Percentiles rank a stretch among this genome's conserved stretches.
Conservation (phyloP, 2,797 vertebrate genomes). For the Enteromius argenteus region DNA sequence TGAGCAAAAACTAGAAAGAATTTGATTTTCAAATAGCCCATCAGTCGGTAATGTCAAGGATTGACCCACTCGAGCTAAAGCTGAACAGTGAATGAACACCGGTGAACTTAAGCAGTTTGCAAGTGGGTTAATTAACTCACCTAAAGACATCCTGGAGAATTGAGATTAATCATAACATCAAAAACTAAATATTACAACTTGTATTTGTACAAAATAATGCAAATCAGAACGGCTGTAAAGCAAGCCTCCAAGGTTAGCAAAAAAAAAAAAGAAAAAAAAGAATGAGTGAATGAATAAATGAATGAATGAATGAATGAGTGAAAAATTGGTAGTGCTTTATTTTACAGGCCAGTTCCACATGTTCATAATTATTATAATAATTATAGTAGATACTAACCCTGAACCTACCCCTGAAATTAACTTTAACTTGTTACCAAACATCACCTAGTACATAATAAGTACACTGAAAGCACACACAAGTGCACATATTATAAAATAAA, state of each 20-base stretch:
- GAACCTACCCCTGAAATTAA: no score
- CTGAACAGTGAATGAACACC: not conserved
- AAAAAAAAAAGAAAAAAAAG: not conserved
- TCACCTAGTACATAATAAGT: not conserved
- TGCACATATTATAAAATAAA: not conserved
- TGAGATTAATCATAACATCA: not conserved
- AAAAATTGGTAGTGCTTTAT: not conserved
- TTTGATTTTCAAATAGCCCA: not conserved
- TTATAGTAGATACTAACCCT: no score
- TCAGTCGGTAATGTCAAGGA: conserved; percentile 5
- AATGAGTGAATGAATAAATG: no score
- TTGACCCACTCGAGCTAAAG: not conserved
- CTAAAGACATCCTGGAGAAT: not conserved
- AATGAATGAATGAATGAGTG: no score
- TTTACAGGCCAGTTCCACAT: not conserved
- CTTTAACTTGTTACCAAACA: no score
- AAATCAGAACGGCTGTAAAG: not conserved
- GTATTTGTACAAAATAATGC: not conserved
- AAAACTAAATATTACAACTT: not conserved
- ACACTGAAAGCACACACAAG: not conserved
- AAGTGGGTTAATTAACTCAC: not conserved
- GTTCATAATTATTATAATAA: no score
- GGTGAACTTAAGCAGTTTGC: not conserved
- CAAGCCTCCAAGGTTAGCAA: not conserved
- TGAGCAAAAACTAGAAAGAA: not conserved